These are phyloP conservation scores for Automeris io DNA, from an alignment of 2,888 invertebrate genomes.

Conservation along the genomic window DNA sequence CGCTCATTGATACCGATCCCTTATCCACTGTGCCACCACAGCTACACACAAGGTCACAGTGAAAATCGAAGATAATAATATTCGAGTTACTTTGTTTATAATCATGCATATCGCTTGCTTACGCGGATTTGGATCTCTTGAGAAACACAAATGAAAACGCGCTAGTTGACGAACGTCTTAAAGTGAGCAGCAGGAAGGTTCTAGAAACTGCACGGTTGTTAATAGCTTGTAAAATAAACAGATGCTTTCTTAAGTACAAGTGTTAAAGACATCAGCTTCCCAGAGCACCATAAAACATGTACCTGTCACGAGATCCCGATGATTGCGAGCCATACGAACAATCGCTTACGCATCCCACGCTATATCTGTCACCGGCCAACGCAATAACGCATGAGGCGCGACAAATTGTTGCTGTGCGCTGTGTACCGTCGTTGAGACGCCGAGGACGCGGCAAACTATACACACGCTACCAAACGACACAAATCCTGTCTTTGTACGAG, in stretches of 20 bases:
- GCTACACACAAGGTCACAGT: too few relatives aligned
- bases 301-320: slow-evolving; percentile 16
- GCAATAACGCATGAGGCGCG: slow-evolving; percentile 22
- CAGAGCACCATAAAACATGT: not conserved
- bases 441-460: not conserved
- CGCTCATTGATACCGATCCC: too few relatives aligned
- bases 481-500: not conserved
- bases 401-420: slow-evolving; percentile 26
- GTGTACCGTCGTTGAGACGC: not conserved
- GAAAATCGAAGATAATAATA: too few relatives aligned
- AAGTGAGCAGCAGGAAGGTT: too few relatives aligned
- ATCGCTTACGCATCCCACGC: slow-evolving; percentile 30
- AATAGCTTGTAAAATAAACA: too few relatives aligned
- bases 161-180: too few relatives aligned
- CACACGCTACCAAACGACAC: not conserved
- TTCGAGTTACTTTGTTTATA: too few relatives aligned
- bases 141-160: too few relatives aligned
- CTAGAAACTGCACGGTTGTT: too few relatives aligned
- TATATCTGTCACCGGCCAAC: slow-evolving; percentile 32
- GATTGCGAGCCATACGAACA: slow-evolving; percentile 25
- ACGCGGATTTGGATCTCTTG: too few relatives aligned
- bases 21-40: too few relatives aligned
- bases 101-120: too few relatives aligned
- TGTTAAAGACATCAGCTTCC: slow-evolving; percentile 2
- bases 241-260: not conserved